A percentile compares a stretch with the other conserved stretches of the same genome.
These are phyloP conservation scores for Florisuga fusca DNA, from an alignment of 2,797 vertebrate species.

Conservation along the genomic window DNA sequence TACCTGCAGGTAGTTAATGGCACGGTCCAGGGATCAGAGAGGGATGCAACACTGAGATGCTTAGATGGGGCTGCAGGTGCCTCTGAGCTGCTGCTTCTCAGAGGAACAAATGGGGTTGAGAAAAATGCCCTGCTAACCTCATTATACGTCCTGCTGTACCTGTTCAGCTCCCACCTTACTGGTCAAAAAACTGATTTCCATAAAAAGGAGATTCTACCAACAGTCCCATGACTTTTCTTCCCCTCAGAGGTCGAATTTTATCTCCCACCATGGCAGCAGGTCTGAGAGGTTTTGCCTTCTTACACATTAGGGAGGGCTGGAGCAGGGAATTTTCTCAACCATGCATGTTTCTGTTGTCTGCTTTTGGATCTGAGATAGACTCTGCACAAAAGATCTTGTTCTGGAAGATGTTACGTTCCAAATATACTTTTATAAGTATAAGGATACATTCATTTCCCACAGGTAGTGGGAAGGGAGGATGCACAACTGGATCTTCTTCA, in stretches of 20 bases:
- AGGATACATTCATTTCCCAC: accelerated
- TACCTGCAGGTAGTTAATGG: not conserved
- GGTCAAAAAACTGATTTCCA: not conserved
- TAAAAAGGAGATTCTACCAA: not conserved
- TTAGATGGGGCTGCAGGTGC: not conserved
- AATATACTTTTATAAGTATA: not conserved
- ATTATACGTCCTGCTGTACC: not conserved
- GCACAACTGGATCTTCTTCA: no score
- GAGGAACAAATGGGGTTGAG: not conserved
- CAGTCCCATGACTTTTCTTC: accelerated
- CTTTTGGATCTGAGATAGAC: not conserved
- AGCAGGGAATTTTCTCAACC: not conserved
- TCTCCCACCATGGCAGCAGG: not conserved
- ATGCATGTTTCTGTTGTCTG: not conserved
- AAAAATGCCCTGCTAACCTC: not conserved
- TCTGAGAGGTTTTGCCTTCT: slow-evolving; percentile 1
- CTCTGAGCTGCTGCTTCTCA: not conserved
- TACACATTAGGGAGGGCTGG: not conserved
- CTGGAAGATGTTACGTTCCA: not conserved
- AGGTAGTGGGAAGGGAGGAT: not conserved
- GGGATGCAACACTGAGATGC: not conserved
- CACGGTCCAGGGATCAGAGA: not conserved
- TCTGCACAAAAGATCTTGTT: not conserved
- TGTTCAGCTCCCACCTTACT: not conserved
- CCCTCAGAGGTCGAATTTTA: not conserved